Base-by-base conservation (phyloP, 2,888 invertebrate genomes). In the Tipula vernalis region DNA sequence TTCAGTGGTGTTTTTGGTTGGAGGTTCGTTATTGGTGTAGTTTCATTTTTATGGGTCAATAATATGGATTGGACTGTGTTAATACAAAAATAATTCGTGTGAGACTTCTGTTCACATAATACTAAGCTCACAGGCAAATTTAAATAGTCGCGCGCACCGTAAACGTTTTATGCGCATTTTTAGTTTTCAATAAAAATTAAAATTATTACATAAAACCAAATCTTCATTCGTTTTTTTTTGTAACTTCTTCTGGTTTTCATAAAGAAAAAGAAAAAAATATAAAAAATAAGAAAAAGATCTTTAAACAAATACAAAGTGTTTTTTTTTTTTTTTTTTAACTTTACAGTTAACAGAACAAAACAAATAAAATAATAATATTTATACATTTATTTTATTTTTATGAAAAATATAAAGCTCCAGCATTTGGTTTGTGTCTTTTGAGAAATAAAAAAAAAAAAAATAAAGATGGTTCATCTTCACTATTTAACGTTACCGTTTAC, bases 331-430 rank as follows among this genome's bases (percentile, higher is more conserved):
- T n/a, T 51, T 71, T 28, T 71, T 71, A 5, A 71, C 28, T 71
- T 71, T 71, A 71, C 71, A 71, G 71, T 71, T 71, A 71, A 71
- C 71, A 71, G 71, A 71, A 71, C 71, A 71, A 71, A 71, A 71
- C 71, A 71, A 71, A 71, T 71, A 71, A 71, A 71, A 28, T 71
- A 71, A 71, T 71, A 71, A 71, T 71, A 71, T 71, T 71, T 71
- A 71, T 71, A 71, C 71, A 71, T 71, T 71, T 71, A 71, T 10
- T 71, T 28, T 28, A 28, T 28, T 28, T 71, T 71, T 71, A 71
- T 71, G 71, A 71, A 71, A 71, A 71, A 18, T 28, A 15, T 57
- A 57, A 57, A 57, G 51, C 51, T 57, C 71, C 71, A 28, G n/a
- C 18, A 71, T 71, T 71, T 71, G 71, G 71, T 71, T 28, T 71